Base-by-base conservation (phyloP, 2,113 vertebrate species). In the Seriola quinqueradiata region DNA sequence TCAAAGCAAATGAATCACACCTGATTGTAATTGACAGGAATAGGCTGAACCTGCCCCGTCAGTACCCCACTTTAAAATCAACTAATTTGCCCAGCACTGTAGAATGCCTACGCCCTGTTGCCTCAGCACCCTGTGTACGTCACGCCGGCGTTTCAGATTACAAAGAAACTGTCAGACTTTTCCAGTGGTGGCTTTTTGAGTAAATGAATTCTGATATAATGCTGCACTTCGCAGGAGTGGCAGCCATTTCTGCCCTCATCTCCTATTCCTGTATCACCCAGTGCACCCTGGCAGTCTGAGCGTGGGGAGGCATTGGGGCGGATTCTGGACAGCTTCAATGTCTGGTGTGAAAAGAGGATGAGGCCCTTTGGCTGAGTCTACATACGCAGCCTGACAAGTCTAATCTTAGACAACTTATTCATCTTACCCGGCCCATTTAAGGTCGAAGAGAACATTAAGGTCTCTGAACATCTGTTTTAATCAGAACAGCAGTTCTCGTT, bases 381-480 rank as follows among this genome's bases (percentile, higher is more conserved):
- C 68, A 87, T 78, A 84, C 70, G 64, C 69, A 68, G 57, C 58
- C 87, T 79, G 60, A 84, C 67, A 79, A 78, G 52, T 82, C 71
- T 80, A 89, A 84, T 85, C 84, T 78, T 65, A 58, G 68, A 66
- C 58, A 17, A 77, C 57, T 34, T 79, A 75, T 84, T 87, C 65
- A 50, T 88, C 70, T 77, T 84, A n/a, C 42, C 44, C 10, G 54
- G 36, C 75, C 70, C 67, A 81, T 81, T 82, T 65, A 76, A 79
- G 82, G 63, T 82, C 73, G 55, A 65, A 61, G 40, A 38, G 17
- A 83, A 68, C 70, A 71, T 81, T 75, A 70, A 75, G 48, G 23
- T 46, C 52, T 74, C 7, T 25, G 78, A 73, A 81, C 38, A 80
- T 61, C 44, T 66, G 21, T 82, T 76, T 87, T 66, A 72, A 79